These are phyloP conservation scores for Gerris buenoi DNA, from an alignment of 1,140 invertebrate species.

Conservation along the genomic window DNA sequence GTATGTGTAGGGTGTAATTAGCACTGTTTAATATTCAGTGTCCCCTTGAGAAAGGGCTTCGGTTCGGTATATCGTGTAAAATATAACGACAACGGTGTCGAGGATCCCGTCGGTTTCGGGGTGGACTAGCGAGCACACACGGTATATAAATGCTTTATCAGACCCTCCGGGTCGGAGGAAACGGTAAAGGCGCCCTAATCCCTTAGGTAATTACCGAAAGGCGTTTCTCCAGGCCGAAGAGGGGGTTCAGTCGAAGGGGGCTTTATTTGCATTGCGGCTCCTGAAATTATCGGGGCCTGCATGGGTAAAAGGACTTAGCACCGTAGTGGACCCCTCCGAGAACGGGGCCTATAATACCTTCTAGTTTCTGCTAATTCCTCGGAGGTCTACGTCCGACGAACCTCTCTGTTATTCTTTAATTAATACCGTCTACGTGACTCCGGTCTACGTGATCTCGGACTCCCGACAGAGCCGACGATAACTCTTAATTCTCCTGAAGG, in stretches of 20 bases:
- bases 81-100: not conserved
- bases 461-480: not conserved
- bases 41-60: not conserved
- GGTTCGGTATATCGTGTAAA: not conserved
- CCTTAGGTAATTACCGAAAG: not conserved
- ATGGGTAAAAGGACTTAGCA: too few species aligned
- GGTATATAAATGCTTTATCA: not conserved
- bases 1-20: not conserved
- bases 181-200: not conserved
- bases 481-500: not conserved
- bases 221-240: too few species aligned
- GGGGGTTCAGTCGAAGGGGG: not conserved
- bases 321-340: not conserved
- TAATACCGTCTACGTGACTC: not conserved
- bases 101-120: not conserved
- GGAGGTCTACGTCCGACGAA: too few species aligned
- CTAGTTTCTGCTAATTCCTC: not conserved
- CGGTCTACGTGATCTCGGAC: not conserved
- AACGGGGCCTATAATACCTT: not conserved
- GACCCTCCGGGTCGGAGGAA: not conserved
- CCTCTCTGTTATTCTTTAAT: not conserved
- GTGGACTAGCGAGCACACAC: not conserved
- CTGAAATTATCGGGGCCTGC: not conserved
- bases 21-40: not conserved
- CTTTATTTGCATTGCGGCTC: not conserved